Evolutionary conservation across 2,113 vertebrate genomes (phyloP), one percentile per base, ranked within the genome.

Genomic region (Aegotheles bennettii): DNA sequence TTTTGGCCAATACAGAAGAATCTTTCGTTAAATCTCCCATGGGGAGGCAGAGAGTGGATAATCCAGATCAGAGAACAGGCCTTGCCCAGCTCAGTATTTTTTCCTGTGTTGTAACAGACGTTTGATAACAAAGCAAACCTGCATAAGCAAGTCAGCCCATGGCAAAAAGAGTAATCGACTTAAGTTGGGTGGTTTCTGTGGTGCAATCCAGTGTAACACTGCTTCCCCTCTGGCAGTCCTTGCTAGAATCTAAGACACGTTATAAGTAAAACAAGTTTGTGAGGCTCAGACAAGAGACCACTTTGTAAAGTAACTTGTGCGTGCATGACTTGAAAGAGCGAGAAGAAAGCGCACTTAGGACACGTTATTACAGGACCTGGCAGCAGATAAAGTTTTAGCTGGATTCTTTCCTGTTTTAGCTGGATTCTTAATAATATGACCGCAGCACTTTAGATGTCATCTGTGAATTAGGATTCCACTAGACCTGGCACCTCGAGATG

Each of bases 161-260:
- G 93, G 96, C 96, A 89, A 96, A 94, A 96, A 92, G 93, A 95
- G 97, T 94, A 96, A 96, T 95, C 87, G 93, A 89, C 93, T 92
- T 96, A 95, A 92, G 91, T 77, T 96, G 96, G 97, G 97, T 97
- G 97, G 96, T 97, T 97, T 97, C 95, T 95, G 91, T 97, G 96
- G 93, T 96, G 97, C 95, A 96, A 97, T 92, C 85, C 89, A 35
- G 12, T 75, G 75, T 84, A 95, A 94, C 47, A 7, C 89, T 92
- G 94, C 87, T 94, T 96, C 88, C 97, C 95, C 95, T 97, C 96
- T 96, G 97, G 97, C 97, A 92, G 74, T 97, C 85, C 93, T 87
- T 79, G 89, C 90, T 96, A 69, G 86, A 94, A 97, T 94, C 95
- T 96, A 81, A 96, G 94, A 78, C 87, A 81, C 5, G 76, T 91